Conservation (phyloP, 2,797 vertebrate species). For the Lacerta agilis region DNA sequence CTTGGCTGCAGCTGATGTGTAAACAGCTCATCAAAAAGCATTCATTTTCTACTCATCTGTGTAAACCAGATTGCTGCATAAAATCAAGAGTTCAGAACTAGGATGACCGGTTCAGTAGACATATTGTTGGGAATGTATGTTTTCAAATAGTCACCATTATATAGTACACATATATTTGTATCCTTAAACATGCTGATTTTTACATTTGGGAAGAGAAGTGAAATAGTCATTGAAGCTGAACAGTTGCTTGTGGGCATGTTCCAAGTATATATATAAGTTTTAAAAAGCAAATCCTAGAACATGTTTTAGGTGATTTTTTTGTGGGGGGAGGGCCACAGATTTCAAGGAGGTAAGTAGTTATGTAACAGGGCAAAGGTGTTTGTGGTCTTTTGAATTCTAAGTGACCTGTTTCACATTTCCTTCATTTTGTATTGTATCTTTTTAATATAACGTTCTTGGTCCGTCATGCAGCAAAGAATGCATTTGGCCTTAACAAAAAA, state of each 20-base stretch:
- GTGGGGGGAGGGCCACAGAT: neutral
- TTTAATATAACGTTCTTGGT: constrained; percentile 23
- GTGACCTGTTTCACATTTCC: neutral
- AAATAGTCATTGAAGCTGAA: constrained; percentile 26
- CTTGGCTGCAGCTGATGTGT: constrained; percentile 17
- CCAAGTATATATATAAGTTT: constrained; percentile 27
- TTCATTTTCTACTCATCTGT: constrained; percentile 1
- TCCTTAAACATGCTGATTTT: constrained; percentile 7
- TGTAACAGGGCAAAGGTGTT: neutral
- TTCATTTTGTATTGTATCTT: neutral
- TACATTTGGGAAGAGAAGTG: constrained; percentile 9
- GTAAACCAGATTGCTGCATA: constrained; percentile 9
- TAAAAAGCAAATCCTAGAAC: neutral
- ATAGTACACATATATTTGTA: neutral
- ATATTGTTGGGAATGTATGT: neutral
- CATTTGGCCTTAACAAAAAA: constrained; percentile 21
- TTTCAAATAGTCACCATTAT: constrained; percentile 3
- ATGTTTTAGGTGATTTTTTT: neutral
- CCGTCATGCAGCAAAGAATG: constrained; percentile 8
- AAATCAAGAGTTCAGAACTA: constrained; percentile 25
- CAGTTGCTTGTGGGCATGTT: neutral
- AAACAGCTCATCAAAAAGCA: neutral
- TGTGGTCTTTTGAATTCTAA: constrained; percentile 20
- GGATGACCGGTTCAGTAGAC: constrained; percentile 22
- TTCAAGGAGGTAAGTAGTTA: neutral